A percentile compares a stretch with the other conserved stretches of the same genome.
These are phyloP conservation scores for Hirtodrosophila duncani DNA, from an alignment of 2,888 invertebrate genomes.

Conservation along the genomic window DNA sequence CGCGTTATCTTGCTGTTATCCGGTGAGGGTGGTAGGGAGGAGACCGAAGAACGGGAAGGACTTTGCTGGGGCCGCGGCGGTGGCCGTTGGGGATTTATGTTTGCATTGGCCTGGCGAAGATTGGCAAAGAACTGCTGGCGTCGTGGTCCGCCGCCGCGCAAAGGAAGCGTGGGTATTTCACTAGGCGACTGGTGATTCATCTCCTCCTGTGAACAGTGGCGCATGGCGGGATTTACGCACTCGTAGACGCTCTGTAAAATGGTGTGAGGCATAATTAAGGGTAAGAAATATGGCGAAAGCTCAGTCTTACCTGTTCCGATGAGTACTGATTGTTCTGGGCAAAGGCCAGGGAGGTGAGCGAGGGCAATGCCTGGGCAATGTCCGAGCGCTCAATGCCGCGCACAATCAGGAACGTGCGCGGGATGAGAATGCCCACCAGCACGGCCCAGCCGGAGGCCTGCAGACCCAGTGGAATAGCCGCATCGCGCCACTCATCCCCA, in stretches of 20 bases:
- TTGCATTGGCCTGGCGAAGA: slow-evolving; percentile 76
- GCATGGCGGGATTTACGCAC: slow-evolving; percentile 81
- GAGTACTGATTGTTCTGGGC: slow-evolving; percentile 79
- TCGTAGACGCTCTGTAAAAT: slow-evolving; percentile 80
- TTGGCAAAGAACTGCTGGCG: slow-evolving; percentile 77
- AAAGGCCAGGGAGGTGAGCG: slow-evolving; percentile 78
- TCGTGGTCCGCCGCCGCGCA: slow-evolving; percentile 76
- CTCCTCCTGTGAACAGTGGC: slow-evolving; percentile 76
- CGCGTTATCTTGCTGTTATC: slow-evolving; percentile 77
- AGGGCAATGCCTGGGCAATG: slow-evolving; percentile 80
- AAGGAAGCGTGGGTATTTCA: slow-evolving; percentile 78
- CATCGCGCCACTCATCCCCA: slow-evolving; percentile 80
- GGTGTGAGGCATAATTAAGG: too few relatives aligned
- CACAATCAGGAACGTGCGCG: slow-evolving; percentile 84
- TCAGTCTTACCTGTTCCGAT: slow-evolving; percentile 77
- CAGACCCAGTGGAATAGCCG: slow-evolving; percentile 81
- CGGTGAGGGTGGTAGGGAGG: slow-evolving; percentile 75
- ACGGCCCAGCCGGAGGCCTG: slow-evolving; percentile 83
- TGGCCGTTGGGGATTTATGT: slow-evolving; percentile 73
- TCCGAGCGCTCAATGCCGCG: slow-evolving; percentile 82
- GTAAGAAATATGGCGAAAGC: too few relatives aligned
- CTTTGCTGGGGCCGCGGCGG: slow-evolving; percentile 69
- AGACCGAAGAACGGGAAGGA: slow-evolving; percentile 72
- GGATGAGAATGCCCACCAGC: slow-evolving; percentile 83
- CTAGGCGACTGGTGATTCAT: slow-evolving; percentile 77